Evolutionary conservation across 2,113 vertebrate species (phyloP).

Genomic region (Taxidea taxus): DNA sequence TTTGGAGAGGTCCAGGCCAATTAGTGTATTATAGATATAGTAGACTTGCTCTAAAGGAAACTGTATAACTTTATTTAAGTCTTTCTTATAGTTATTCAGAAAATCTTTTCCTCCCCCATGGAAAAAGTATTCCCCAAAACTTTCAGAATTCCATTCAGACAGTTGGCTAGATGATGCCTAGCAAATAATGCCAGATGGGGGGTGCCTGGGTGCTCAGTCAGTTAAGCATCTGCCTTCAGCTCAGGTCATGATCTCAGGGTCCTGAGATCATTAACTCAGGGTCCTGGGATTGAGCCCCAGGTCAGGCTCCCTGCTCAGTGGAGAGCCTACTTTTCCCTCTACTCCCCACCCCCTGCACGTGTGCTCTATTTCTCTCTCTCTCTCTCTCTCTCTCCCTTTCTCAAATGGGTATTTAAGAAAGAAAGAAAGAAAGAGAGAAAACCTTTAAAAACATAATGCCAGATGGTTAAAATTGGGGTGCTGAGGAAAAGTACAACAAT

Average conservation of each 20-base stretch:
- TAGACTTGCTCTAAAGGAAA: background rate
- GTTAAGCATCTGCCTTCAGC: background rate
- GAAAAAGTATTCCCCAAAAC: background rate
- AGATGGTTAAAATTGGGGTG: background rate
- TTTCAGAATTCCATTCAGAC: slow-evolving; percentile 9
- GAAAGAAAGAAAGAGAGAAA: too few relatives aligned
- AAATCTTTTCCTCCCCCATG: background rate
- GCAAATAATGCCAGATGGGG: background rate
- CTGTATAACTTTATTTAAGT: background rate
- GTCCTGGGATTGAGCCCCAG: background rate
- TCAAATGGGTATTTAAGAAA: too few relatives aligned
- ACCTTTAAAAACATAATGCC: background rate
- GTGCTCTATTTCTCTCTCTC: background rate
- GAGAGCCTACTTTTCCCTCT: background rate
- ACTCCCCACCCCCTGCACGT: background rate
- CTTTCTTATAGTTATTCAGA: background rate
- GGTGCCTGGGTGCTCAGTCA: background rate
- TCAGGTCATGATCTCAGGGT: background rate
- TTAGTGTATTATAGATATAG: background rate
- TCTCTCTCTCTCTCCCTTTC: too few relatives aligned
- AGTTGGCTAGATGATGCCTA: background rate
- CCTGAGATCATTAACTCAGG: too few relatives aligned
- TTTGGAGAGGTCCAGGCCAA: background rate
- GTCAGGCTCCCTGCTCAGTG: background rate
- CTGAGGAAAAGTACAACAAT: background rate